phyloP scores from a whole-genome alignment of 2,797 vertebrate genomes.

The Acanthiza pusilla region DNA sequence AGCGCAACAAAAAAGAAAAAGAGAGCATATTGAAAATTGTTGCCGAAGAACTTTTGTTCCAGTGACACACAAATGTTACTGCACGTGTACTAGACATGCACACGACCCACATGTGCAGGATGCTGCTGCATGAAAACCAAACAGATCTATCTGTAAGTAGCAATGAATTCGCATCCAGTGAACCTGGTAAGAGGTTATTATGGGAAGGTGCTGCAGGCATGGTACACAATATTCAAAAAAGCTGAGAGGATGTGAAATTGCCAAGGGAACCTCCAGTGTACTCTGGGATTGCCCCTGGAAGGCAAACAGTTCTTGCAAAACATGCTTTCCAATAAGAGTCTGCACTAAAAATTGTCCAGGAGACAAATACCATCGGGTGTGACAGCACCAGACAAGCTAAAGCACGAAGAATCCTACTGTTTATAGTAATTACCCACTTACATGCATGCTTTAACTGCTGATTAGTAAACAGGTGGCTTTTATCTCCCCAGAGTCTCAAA shows the following conservation, averaged over 20 bases:
- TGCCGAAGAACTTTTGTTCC: not conserved
- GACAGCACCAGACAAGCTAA: not conserved
- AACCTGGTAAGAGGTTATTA: not conserved
- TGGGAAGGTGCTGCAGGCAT: not conserved
- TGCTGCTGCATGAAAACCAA: not conserved
- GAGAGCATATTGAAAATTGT: not conserved
- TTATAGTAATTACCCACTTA: not conserved
- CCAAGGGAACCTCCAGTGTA: not conserved
- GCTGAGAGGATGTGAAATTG: not conserved
- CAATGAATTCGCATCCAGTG: not conserved
- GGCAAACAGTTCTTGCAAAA: not conserved
- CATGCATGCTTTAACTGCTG: not conserved
- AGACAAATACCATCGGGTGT: not conserved
- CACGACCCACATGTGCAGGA: rapidly evolving
- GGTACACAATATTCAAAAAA: not conserved
- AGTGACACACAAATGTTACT: rapidly evolving
- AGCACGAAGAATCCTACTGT: not conserved
- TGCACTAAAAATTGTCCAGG: not conserved
- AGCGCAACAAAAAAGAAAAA: not conserved
- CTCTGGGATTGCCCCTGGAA: not conserved
- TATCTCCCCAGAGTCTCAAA: not conserved
- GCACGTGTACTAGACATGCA: not conserved
- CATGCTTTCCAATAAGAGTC: not conserved
- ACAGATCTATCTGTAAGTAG: not conserved
- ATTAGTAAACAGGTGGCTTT: not conserved